Evolutionary conservation across 2,797 vertebrate species (phyloP).

Genomic region (Microcaecilia unicolor): DNA sequence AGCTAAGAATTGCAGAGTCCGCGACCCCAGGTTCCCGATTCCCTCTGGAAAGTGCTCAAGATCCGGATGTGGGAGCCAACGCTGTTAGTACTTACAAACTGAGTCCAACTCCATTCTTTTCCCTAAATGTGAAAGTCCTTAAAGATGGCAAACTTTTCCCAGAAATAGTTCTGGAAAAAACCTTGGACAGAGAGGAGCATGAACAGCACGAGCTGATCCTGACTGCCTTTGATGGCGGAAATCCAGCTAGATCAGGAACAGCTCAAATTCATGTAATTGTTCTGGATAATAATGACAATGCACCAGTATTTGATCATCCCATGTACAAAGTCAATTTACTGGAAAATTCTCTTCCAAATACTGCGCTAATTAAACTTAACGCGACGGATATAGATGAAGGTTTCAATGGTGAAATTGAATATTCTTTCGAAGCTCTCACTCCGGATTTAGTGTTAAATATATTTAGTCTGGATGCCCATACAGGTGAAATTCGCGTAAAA

Average conservation of each 20-base stretch:
- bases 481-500: constrained; percentile 72
- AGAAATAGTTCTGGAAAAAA: constrained; percentile 77
- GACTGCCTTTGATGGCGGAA: constrained; percentile 81
- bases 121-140: constrained; percentile 73
- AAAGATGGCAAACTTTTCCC: constrained; percentile 84
- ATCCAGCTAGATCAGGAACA: constrained; percentile 74
- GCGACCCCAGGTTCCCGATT: constrained; percentile 71
- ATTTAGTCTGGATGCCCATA: constrained; percentile 72
- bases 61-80: constrained; percentile 87
- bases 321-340: constrained; percentile 65
- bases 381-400: constrained; percentile 81
- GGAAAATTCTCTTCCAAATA: constrained; percentile 74
- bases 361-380: constrained; percentile 74
- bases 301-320: constrained; percentile 69
- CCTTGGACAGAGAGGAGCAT: constrained; percentile 79
- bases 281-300: constrained; percentile 86
- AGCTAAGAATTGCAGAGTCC: constrained; percentile 80
- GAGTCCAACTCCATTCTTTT: constrained; percentile 70
- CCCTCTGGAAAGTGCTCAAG: constrained; percentile 84
- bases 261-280: constrained; percentile 70
- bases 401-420: constrained; percentile 72
- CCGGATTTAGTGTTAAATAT: constrained; percentile 58
- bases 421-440: constrained; percentile 80
- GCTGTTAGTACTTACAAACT: constrained; percentile 78
- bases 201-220: constrained; percentile 74